Conservation (phyloP, 2,888 invertebrate species). For the Deroplatys truncata region DNA sequence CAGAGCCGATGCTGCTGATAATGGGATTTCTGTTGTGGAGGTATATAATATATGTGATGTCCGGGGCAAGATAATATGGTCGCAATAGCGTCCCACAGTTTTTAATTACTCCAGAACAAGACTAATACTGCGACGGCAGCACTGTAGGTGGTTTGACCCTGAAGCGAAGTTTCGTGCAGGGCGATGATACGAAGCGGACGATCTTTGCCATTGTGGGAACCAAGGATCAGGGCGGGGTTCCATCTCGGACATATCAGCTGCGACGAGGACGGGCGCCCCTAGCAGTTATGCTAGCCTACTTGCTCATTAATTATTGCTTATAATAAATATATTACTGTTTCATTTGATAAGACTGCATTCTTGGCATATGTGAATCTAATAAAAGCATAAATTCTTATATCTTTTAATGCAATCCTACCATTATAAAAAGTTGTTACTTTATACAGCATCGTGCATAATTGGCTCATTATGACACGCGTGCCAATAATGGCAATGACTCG, state of each 20-base stretch:
- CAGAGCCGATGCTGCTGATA: neutral
- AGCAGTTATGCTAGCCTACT: neutral
- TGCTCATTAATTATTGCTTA: no score
- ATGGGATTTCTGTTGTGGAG: neutral
- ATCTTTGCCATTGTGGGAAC: conserved; percentile 11
- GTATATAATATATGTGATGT: neutral
- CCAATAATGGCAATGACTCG: no score
- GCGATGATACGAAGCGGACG: neutral
- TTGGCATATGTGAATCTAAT: no score
- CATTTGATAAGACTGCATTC: no score
- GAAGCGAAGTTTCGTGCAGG: conserved; percentile 2
- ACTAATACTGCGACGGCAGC: neutral
- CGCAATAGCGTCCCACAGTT: neutral
- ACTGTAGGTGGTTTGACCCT: conserved; percentile 7
- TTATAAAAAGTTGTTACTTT: no score
- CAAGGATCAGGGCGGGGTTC: neutral
- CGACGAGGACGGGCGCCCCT: neutral
- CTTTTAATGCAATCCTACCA: no score
- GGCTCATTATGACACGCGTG: no score
- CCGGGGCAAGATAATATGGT: neutral
- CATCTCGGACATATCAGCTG: neutral
- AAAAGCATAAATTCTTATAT: no score
- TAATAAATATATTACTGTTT: no score
- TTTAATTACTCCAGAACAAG: conserved; percentile 11
- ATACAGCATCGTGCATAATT: no score